phyloP scores from a whole-genome alignment of 2,113 vertebrate species.

The Ranitomeya variabilis region DNA sequence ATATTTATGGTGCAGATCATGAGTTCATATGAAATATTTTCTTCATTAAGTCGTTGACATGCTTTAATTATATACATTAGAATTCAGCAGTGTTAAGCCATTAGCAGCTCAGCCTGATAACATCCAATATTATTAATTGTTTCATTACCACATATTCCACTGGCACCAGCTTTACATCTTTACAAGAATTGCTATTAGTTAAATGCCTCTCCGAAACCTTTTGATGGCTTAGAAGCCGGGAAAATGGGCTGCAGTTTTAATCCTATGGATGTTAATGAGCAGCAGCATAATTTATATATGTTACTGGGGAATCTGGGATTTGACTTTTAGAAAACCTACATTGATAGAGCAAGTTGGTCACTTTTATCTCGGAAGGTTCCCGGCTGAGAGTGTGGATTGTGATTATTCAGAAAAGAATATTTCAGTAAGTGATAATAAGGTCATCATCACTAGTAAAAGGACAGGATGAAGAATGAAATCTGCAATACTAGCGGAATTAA shows the following conservation, averaged over 20 bases:
- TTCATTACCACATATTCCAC: conserved; percentile 51
- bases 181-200: conserved; percentile 51
- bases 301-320: conserved; percentile 12
- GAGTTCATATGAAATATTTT: conserved; percentile 52
- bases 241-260: conserved; percentile 37
- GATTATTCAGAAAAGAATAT: background rate
- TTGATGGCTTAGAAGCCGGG: conserved; percentile 31
- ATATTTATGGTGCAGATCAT: conserved; percentile 32
- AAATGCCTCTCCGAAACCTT: conserved; percentile 41
- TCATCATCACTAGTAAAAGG: background rate
- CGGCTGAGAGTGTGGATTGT: background rate
- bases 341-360: background rate
- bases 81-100: conserved; percentile 50
- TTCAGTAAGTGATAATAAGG: background rate
- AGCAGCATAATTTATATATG: conserved; percentile 28
- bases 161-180: conserved; percentile 40
- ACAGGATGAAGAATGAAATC: background rate
- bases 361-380: background rate
- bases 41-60: conserved; percentile 52
- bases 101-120: conserved; percentile 43
- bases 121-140: conserved; percentile 54
- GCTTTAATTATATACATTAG: conserved; percentile 55
- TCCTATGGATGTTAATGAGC: conserved; percentile 45
- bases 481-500: no score
- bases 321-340: conserved; percentile 3